Percentiles rank a stretch among this genome's conserved stretches.
Conservation (phyloP, 2,797 vertebrate species). For the Pelodytes ibericus region DNA sequence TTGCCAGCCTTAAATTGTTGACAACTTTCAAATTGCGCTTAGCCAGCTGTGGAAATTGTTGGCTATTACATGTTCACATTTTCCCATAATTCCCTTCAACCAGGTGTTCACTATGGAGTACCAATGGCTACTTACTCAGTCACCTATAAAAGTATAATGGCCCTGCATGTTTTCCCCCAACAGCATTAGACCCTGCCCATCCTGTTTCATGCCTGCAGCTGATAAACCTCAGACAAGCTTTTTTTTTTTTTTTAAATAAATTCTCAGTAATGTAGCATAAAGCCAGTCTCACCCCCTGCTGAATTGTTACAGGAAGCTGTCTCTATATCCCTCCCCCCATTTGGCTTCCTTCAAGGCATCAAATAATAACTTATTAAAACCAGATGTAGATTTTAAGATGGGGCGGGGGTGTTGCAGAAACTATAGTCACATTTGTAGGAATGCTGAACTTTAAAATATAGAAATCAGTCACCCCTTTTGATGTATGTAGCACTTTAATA, state of each 20-base stretch:
- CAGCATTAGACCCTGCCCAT: neutral
- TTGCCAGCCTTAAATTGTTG: no score
- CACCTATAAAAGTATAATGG: no score
- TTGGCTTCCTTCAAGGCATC: slow-evolving; percentile 49
- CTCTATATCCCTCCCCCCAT: slow-evolving; percentile 29
- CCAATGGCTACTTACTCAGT: no score
- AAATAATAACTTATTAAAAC: slow-evolving; percentile 54
- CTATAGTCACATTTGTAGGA: slow-evolving; percentile 29
- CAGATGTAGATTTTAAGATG: slow-evolving; percentile 49
- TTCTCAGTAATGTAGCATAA: neutral
- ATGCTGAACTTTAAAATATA: slow-evolving; percentile 6
- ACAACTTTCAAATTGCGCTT: no score
- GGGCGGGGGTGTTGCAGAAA: slow-evolving; percentile 21
- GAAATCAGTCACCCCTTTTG: neutral
- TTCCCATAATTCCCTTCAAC: no score
- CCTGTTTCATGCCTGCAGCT: neutral
- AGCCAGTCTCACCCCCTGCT: slow-evolving; percentile 42
- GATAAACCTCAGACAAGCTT: slow-evolving; percentile 10
- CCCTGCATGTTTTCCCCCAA: no score
- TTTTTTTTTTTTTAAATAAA: neutral
- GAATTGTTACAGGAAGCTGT: slow-evolving; percentile 50
- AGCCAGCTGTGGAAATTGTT: no score
- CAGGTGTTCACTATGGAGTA: no score
- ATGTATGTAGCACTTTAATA: neutral
- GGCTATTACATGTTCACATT: no score